Base-by-base conservation (phyloP, 2,888 invertebrate species). In the Orthosia gracilis region DNA sequence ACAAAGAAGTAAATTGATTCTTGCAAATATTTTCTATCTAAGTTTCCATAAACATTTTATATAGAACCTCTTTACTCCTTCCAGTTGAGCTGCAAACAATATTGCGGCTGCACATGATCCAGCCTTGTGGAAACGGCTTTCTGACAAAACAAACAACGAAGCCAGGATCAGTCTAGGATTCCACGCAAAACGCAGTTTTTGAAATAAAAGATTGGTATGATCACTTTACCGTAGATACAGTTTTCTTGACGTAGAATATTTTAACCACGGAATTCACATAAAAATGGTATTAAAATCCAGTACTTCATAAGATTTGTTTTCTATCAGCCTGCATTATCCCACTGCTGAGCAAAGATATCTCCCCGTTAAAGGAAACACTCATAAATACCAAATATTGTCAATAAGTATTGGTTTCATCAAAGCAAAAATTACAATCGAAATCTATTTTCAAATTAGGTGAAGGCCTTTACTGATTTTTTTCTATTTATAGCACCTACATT, bases 71-170 rank as follows among this genome's bases (percentile, higher is more conserved):
- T 49, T 61, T 78, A 57, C 59, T 58, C 40, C 40, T 21, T 26
- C 17, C 2, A 71, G 52, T 49, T 54, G 54, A 69, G 21, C 55
- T 66, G 65, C 73, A 79, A 83, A 79, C 73, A 83, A 79, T 72
- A 67, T 69, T 11, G 52, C 5, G 52, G 52, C 18, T 69, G 57
- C 59, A 59, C 64, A 57, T 70, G 73, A 61, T 67, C 69, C 58
- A 54, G 15, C 47, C 23, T 45, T 54, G 26, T 23, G 52, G 15
- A 78, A 83, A 69, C 40, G 57, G 57, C 57, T 83, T 79, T 67
- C 69, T 55, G 15, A 49, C 49, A 67, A 61, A 73, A 64, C 45
- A 63, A 73, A 67, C 63, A 66, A 55, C 15, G 4, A 47, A 58
- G 40, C 59, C 17, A 21, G 55, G 55, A 77, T 70, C 55, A 66